Evolutionary conservation across 2,797 vertebrate genomes (phyloP).

Genomic region (Coilia nasus): DNA sequence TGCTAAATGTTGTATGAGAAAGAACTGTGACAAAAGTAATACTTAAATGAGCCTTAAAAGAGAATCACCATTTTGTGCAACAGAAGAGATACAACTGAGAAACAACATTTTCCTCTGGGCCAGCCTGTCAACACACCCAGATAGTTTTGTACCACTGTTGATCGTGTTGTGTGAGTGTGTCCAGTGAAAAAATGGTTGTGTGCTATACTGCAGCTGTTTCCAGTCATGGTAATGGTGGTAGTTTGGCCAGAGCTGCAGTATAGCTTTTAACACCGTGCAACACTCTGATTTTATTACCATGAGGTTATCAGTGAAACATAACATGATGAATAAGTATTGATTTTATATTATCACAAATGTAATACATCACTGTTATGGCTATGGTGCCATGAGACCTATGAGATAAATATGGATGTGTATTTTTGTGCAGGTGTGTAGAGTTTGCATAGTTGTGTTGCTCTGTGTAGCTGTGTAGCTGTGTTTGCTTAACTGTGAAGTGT

Average conservation of each 20-base stretch:
- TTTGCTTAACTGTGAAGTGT: background rate
- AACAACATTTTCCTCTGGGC: too few species aligned
- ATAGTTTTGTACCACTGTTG: background rate
- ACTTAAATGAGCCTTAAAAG: too few species aligned
- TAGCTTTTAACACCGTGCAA: background rate
- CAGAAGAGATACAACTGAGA: too few species aligned
- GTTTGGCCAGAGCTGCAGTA: background rate
- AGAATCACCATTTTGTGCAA: too few species aligned
- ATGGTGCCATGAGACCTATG: background rate
- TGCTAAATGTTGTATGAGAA: too few species aligned
- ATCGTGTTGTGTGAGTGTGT: background rate
- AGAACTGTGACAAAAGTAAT: too few species aligned
- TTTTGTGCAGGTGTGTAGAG: too few species aligned
- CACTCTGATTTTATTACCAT: background rate
- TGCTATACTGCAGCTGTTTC: background rate
- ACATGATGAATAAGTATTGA: background rate
- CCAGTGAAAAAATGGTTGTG: background rate
- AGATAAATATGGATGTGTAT: too few species aligned
- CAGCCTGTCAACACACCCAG: conserved; percentile 3
- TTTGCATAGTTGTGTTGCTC: background rate
- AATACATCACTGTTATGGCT: background rate
- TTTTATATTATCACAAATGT: background rate
- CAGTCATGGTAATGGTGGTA: background rate
- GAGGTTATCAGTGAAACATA: background rate
- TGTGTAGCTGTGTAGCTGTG: background rate